Evolutionary conservation across 1,140 invertebrate genomes (phyloP).

Genomic region (Pectinophora gossypiella): DNA sequence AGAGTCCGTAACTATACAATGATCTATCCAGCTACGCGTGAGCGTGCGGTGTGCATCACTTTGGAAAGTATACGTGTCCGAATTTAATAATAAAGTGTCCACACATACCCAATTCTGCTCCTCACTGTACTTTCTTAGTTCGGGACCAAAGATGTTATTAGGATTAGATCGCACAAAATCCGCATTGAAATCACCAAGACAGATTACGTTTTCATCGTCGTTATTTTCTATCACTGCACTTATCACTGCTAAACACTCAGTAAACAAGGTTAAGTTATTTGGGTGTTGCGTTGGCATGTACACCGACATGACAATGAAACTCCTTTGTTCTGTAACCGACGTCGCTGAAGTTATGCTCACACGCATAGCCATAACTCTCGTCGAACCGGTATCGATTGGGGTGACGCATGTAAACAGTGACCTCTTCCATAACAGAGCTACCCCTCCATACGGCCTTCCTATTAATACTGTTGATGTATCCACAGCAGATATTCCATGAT

Average conservation of each 20-base stretch:
- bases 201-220: not conserved
- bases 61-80: not conserved
- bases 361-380: not conserved
- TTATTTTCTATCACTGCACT: no score
- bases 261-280: no score
- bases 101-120: constrained; percentile 2
- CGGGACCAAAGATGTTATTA: not conserved
- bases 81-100: not conserved
- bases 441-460: no score
- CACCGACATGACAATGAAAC: no score
- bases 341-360: no score
- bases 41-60: not conserved
- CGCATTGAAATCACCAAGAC: constrained; percentile 1
- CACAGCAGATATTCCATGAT: not conserved
- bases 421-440: no score
- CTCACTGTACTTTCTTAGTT: not conserved
- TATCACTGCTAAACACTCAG: no score
- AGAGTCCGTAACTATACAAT: not conserved
- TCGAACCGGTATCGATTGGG: not conserved
- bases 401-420: no score
- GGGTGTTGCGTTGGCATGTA: no score
- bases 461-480: no score
- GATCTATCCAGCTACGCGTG: constrained; percentile 1
- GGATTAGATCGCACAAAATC: not conserved
- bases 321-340: not conserved